Base-by-base conservation (phyloP, 2,113 vertebrate genomes). In the Natator depressus region DNA sequence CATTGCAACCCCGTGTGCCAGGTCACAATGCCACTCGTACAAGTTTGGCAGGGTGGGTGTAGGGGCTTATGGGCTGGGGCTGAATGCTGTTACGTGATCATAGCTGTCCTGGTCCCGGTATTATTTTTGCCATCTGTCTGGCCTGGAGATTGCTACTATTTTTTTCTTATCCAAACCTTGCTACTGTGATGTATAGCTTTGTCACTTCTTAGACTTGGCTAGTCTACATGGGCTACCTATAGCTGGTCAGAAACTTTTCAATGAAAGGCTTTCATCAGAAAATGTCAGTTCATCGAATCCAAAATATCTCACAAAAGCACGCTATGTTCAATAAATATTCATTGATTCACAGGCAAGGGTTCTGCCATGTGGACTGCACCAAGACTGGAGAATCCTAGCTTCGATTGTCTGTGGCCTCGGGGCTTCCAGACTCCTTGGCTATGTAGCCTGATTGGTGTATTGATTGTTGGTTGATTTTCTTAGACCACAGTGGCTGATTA, bases 41-140 rank as follows among this genome's bases (percentile, higher is more conserved):
- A 69, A 69, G 65, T 69, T 38, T n/a, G 31, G 16, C 4, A 20
- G 65, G 29, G 35, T 35, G 12, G 59, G 59, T 35, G 59, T 35
- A 31, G 10, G 59, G 31, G 35, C 8, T 69, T 20, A 62, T 62
- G 59, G 13, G 29, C 29, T 13, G 29, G 11, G 12, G 29, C 17
- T 38, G 65, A 10, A n/a, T 69, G 14, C 35, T 78, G 8, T 82
- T 84, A 80, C 12, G 22, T 91, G 46, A 42, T 35, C 90, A 19
- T 17, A 80, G 29, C 53, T 62, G 0, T 82, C 0, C 82, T 51
- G 55, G 84, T 87, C 31, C 84, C 53, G 6, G 84, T 84, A 54
- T 6, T 8, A 6, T 5, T 89, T 87, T 46, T 88, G 8, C 87
- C 3, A 9, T 85, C 11, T 82, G 93, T 89, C 50, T 79, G 59